Evolutionary conservation across 2,888 invertebrate species (phyloP), one percentile per base, ranked within the genome.

Genomic region (Ischnus inquisitorius): DNA sequence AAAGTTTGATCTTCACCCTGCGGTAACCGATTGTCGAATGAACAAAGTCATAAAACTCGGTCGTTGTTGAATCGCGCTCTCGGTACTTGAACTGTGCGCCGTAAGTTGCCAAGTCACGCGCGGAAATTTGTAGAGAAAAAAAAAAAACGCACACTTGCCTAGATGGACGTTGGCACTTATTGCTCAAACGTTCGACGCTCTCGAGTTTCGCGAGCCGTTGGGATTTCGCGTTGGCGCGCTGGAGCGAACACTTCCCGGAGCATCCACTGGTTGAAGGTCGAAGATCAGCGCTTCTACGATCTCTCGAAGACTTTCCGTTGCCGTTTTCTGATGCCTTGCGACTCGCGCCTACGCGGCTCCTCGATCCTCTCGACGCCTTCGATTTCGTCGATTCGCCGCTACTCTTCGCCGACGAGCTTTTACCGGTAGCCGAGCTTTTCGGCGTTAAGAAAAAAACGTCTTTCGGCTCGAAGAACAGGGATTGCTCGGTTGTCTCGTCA

Each of bases 101-200:
- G 19, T 14, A 34, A 48, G 34, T 64, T 64, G 48, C 34, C 69
- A 14, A 51, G 69, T 69, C 54, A 62, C 46, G 22, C 14, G 22
- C 2, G 10, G 22, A 57, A 22, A 19, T 10, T 22, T 43, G 19
- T n/a, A 65, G 39, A 57, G 14, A 54, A 46, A 71, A 83, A 72
- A 62, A 74, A 43, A 71, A 84, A 34, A 82, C n/a, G n/a, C n/a
- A n/a, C n/a, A n/a, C 85, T 83, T 57, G 77, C 85, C 85, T 84
- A 60, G 84, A 84, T 64, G 82, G 83, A 74, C 84, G 82, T 65
- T 85, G 86, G 76, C 87, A 87, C 69, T 87, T 85, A 76, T 74
- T 85, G 72, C 72, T 69, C 43, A 65, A 77, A 68, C 39, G 77
- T 54, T 79, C 60, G 57, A 69, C 65, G 64, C 46, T 54, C 74